Percentiles rank a stretch among this genome's conserved stretches.
These are phyloP conservation scores for Patella depressa DNA, from an alignment of 2,888 invertebrate species.

Conservation along the genomic window DNA sequence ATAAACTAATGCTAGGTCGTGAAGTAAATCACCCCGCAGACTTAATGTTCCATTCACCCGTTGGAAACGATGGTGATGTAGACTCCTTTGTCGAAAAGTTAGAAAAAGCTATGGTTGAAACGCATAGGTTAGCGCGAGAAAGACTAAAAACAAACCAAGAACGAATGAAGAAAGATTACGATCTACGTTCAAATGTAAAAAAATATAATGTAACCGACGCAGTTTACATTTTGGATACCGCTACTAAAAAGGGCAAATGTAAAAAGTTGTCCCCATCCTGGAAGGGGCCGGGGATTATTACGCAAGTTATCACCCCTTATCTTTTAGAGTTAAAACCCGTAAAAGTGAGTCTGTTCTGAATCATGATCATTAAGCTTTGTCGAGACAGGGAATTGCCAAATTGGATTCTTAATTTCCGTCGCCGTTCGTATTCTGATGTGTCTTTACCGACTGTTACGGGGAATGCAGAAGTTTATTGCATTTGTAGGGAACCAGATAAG, in stretches of 20 bases:
- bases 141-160: neutral
- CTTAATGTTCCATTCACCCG: no score
- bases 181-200: neutral
- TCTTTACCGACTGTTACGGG: no score
- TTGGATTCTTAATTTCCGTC: conserved; percentile 15
- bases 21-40: conserved; percentile 14
- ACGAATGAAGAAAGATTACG: conserved; percentile 8
- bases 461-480: no score
- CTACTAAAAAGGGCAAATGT: conserved; percentile 20
- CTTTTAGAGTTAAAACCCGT: conserved; percentile 24
- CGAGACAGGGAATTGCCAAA: conserved; percentile 19
- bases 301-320: conserved; percentile 17
- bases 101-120: neutral
- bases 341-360: conserved; percentile 14
- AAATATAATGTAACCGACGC: neutral
- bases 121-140: conserved; percentile 9
- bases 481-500: no score
- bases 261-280: conserved; percentile 26
- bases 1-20: conserved; percentile 33
- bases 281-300: conserved; percentile 33
- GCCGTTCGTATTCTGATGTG: no score
- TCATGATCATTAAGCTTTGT: conserved; percentile 31
- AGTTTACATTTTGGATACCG: neutral
- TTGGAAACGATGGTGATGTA: no score
- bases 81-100: neutral